phyloP scores from a whole-genome alignment of 2,113 vertebrate genomes.

The Pelvicachromis taeniatus region DNA sequence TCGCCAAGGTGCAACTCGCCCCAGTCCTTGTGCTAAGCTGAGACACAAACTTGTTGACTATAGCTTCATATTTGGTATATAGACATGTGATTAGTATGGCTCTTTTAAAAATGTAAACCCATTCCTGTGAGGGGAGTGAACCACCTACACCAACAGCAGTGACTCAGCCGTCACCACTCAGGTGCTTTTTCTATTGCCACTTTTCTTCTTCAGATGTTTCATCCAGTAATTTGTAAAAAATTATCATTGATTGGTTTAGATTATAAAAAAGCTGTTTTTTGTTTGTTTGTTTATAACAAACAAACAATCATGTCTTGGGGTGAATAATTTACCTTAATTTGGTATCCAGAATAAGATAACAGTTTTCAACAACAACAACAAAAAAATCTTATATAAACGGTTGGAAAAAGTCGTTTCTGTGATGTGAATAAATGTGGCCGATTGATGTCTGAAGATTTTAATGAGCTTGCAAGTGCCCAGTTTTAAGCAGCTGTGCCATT shows the following conservation, averaged over 20 bases:
- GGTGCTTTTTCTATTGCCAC: background rate
- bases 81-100: background rate
- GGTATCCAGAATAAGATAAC: background rate
- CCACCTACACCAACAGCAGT: background rate
- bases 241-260: background rate
- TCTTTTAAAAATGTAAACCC: background rate
- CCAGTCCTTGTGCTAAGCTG: background rate
- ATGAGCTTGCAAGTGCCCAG: background rate
- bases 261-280: background rate
- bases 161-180: background rate
- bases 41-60: background rate
- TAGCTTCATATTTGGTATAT: background rate
- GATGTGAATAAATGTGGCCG: background rate
- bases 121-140: background rate
- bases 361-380: background rate
- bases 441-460: background rate
- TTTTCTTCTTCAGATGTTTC: background rate
- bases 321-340: background rate
- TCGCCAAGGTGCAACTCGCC: rapidly evolving
- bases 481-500: background rate
- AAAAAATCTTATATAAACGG: background rate
- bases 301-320: background rate
- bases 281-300: background rate
- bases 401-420: background rate
- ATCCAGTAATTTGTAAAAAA: background rate